Percentiles rank a stretch among this genome's conserved stretches.
Conservation (phyloP, 2,888 invertebrate genomes). For the Orchesella flavescens region DNA sequence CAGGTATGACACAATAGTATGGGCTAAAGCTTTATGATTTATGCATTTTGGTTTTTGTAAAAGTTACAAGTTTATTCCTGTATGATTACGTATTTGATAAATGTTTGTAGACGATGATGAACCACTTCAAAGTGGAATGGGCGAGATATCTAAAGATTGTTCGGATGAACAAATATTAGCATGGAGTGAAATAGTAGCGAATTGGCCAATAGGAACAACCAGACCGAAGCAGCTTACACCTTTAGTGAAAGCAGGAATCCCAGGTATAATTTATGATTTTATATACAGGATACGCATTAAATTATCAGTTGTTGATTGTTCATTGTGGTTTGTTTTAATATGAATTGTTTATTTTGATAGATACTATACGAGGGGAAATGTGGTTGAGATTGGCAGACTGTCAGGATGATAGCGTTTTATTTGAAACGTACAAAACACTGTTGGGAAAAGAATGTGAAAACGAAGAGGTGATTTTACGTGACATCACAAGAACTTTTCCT, state of each 20-base stretch:
- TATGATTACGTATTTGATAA: not conserved
- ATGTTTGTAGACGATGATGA: slow-evolving; percentile 87
- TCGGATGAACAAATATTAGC: slow-evolving; percentile 92
- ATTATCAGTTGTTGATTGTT: not conserved
- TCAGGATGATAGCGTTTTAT: slow-evolving; percentile 86
- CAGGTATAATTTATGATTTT: slow-evolving; percentile 74
- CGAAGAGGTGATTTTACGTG: slow-evolving; percentile 95
- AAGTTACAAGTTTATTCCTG: not conserved
- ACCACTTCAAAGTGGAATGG: slow-evolving; percentile 97
- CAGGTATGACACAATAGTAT: slow-evolving; percentile 36
- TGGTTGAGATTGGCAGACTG: slow-evolving; percentile 96
- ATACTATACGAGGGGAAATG: slow-evolving; percentile 95
- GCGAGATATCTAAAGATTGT: slow-evolving; percentile 96
- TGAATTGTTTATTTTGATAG: slow-evolving; percentile 74
- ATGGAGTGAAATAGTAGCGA: slow-evolving; percentile 91
- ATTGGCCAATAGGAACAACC: slow-evolving; percentile 76
- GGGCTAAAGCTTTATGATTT: not conserved
- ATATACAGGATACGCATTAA: not conserved
- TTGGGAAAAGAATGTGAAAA: slow-evolving; percentile 97
- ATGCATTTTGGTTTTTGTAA: slow-evolving; percentile 11
- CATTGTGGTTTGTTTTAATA: not conserved
- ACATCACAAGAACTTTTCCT: slow-evolving; percentile 98
- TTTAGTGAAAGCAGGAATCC: slow-evolving; percentile 89
- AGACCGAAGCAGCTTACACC: slow-evolving; percentile 88
- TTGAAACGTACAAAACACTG: slow-evolving; percentile 92